phyloP scores from a whole-genome alignment of 2,888 invertebrate genomes.

The Drosophila ustulata region DNA sequence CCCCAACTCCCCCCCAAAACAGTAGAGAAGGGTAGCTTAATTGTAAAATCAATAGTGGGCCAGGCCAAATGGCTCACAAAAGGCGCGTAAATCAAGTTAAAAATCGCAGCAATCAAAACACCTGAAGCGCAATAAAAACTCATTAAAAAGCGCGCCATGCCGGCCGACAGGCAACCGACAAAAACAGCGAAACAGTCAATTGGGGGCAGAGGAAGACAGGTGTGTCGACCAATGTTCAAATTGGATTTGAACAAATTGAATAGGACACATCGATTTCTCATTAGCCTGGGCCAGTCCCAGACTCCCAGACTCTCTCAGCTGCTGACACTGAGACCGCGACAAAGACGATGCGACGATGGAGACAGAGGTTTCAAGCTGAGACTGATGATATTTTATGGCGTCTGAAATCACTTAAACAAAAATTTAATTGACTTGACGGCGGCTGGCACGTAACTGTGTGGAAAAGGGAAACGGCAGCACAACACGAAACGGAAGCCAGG shows the following conservation, averaged over 20 bases:
- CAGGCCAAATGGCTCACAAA: conserved; percentile 37
- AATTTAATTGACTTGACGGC: conserved; percentile 75
- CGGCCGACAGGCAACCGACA: conserved; percentile 37
- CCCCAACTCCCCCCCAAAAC: too few species aligned
- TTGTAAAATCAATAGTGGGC: conserved; percentile 79
- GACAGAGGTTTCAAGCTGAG: conserved; percentile 6
- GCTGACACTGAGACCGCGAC: background rate
- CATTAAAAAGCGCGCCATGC: conserved; percentile 68
- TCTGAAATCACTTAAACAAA: conserved; percentile 77
- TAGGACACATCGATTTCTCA: conserved; percentile 79
- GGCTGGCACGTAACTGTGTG: conserved; percentile 41
- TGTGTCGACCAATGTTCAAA: conserved; percentile 53
- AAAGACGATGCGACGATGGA: background rate
- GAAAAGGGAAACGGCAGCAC: conserved; percentile 53
- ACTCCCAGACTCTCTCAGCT: background rate
- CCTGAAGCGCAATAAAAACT: conserved; percentile 80
- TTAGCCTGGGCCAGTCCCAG: conserved; percentile 42
- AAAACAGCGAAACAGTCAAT: conserved; percentile 47
- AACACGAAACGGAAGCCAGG: conserved; percentile 70
- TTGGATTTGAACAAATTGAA: conserved; percentile 75
- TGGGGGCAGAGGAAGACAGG: conserved; percentile 42
- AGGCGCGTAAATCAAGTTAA: conserved; percentile 79
- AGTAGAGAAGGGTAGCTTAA: conserved; percentile 51
- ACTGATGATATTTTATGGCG: conserved; percentile 73
- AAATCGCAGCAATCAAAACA: conserved; percentile 79